Evolutionary conservation across 2,113 vertebrate species (phyloP).

Genomic region (Notothenia coriiceps): DNA sequence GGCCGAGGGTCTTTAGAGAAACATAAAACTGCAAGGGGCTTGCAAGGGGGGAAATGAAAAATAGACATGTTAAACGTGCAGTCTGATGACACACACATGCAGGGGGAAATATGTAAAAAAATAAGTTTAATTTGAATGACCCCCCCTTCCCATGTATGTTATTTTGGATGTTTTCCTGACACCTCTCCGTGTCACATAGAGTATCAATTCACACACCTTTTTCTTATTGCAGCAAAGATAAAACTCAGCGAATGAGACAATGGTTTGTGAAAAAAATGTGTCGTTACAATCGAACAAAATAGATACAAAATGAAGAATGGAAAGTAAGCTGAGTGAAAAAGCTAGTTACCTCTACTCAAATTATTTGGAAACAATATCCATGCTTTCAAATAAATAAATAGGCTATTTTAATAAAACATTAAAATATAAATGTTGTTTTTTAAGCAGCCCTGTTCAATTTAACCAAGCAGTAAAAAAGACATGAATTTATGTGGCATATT

Average conservation of each 20-base stretch:
- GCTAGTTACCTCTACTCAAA: not conserved
- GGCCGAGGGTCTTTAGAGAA: constrained; percentile 29
- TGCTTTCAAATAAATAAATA: not conserved
- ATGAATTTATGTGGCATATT: not conserved
- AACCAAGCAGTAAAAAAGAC: not conserved
- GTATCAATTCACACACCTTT: not conserved
- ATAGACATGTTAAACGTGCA: not conserved
- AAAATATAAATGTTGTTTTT: not conserved
- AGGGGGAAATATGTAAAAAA: not conserved
- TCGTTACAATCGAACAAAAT: not conserved
- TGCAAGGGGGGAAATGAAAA: constrained; percentile 11
- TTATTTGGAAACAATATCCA: not conserved
- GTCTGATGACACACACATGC: not conserved
- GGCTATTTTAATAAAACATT: not conserved
- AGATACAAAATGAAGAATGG: not conserved
- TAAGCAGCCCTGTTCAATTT: not conserved
- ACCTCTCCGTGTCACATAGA: not conserved
- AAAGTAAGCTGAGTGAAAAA: not conserved
- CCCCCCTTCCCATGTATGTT: not conserved
- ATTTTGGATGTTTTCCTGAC: not conserved
- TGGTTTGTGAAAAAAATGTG: too few relatives aligned
- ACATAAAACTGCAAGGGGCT: constrained; percentile 33
- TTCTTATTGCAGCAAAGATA: not conserved
- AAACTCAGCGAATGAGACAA: too few relatives aligned
- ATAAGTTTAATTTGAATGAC: not conserved